Evolutionary conservation across 2,888 invertebrate species (phyloP), one percentile per base, ranked within the genome.

Genomic region (Marronus borbonicus): DNA sequence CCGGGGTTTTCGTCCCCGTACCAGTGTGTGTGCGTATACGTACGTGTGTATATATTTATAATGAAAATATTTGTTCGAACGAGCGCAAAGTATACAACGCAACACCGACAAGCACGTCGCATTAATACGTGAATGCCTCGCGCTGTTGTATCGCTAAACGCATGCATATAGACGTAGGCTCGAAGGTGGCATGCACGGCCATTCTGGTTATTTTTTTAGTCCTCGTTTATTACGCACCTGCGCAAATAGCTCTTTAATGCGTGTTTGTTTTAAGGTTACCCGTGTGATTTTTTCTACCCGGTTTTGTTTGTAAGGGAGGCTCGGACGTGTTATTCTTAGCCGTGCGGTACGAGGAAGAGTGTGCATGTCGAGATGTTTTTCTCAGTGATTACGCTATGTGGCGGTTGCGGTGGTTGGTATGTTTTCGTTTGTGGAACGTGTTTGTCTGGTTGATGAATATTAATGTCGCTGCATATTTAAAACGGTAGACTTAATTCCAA

Each of bases 161-260:
- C 50, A 44, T 44, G 49, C 66, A 44, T 49, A 66, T 17, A 20
- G 20, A 14, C 44, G 28, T 20, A 68, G 14, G 5, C 36, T 7
- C 65, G 24, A 44, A 74, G 60, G 60, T 60, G 39, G 39, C 72
- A 70, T 55, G 20, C 39, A 44, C 44, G 44, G 20, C 20, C 24
- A 24, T 12, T 50, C 50, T 12, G 39, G 50, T 68, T 74, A 60
- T 60, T 60, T 60, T 60, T 74, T 74, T 31, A 62, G 50, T 62
- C 44, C 24, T 44, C 58, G 28, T 62, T 49, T 60, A 49, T 74
- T 68, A 76, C 76, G 68, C 76, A 76, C 76, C 76, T 76, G 76
- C 76, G 76, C 76, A 76, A 76, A 76, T 76, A 76, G 68, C 52
- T 36, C 52, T 76, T 68, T 76, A 76, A 76, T 76, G 76, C 36